Percentiles rank a stretch among this genome's conserved stretches.
phyloP scores from a whole-genome alignment of 2,113 vertebrate genomes.

The Muscicapa adusta region DNA sequence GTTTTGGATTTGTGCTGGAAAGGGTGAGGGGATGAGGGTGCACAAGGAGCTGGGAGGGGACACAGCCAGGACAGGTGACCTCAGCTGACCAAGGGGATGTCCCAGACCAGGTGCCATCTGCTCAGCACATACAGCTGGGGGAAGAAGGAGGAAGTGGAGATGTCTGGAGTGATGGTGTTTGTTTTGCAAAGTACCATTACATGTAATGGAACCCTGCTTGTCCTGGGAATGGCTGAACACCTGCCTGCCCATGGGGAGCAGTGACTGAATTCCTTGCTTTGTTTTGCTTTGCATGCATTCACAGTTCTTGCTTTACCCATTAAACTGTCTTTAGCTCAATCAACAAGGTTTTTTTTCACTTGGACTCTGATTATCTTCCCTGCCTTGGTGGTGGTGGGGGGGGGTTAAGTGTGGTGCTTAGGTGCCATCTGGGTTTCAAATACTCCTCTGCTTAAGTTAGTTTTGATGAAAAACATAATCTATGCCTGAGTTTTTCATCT shows the following conservation, averaged over 20 bases:
- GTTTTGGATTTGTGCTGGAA: background rate
- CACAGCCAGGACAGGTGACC: background rate
- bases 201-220: background rate
- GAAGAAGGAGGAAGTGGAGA: background rate
- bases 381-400: background rate
- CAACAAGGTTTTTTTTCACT: background rate
- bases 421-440: background rate
- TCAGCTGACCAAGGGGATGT: rapidly evolving
- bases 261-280: background rate
- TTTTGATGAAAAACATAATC: background rate
- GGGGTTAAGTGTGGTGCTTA: background rate
- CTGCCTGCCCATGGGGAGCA: background rate
- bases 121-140: rapidly evolving
- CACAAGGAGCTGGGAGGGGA: background rate
- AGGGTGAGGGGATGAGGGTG: rapidly evolving
- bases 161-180: background rate
- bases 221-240: background rate
- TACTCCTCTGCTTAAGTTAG: rapidly evolving
- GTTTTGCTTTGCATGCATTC: background rate
- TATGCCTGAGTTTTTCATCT: background rate
- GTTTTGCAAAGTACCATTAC: background rate
- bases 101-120: background rate
- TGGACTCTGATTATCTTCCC: background rate
- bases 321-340: background rate
- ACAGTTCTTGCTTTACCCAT: background rate